These are phyloP conservation scores for Drosophila erecta DNA, from an alignment of 1,140 invertebrate species.

Conservation along the genomic window DNA sequence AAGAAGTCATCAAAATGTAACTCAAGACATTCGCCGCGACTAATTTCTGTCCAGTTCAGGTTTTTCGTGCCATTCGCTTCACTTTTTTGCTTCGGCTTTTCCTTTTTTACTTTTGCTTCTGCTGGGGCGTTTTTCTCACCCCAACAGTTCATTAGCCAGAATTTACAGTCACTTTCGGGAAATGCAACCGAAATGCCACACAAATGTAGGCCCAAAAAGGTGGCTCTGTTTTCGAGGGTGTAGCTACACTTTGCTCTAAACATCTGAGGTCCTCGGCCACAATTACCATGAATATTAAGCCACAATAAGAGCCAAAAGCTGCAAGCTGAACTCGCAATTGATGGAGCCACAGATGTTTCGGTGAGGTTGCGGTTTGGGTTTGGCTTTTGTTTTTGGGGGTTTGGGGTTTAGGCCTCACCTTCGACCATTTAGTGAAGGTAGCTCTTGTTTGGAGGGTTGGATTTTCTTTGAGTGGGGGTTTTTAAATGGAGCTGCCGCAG, in stretches of 20 bases:
- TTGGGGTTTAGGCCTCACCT: constrained; percentile 27
- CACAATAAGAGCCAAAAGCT: constrained; percentile 56
- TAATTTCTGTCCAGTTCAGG: constrained; percentile 61
- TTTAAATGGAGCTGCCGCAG: constrained; percentile 1
- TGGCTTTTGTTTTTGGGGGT: constrained; percentile 23
- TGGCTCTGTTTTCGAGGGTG: constrained; percentile 52
- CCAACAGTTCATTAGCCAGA: constrained; percentile 71
- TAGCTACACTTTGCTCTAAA: constrained; percentile 19
- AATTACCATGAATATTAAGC: constrained; percentile 77
- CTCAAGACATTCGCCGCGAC: constrained; percentile 72
- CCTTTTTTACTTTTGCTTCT: constrained; percentile 1
- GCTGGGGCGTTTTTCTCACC: constrained; percentile 10
- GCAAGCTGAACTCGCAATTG: constrained; percentile 62
- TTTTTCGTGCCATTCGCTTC: constrained; percentile 64
- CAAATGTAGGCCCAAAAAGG: constrained; percentile 62
- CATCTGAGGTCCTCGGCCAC: constrained; percentile 61
- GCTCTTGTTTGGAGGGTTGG: constrained; percentile 54
- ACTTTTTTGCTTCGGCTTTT: constrained; percentile 44
- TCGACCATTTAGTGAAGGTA: constrained; percentile 24
- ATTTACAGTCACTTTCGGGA: constrained; percentile 63
- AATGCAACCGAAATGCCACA: constrained; percentile 57
- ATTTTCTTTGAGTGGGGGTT: constrained; percentile 3
- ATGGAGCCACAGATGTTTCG: constrained; percentile 60
- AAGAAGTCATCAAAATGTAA: constrained; percentile 83
- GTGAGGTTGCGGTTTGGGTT: constrained; percentile 41